Base-by-base conservation (phyloP, 2,113 vertebrate genomes). In the Gallinago media region DNA sequence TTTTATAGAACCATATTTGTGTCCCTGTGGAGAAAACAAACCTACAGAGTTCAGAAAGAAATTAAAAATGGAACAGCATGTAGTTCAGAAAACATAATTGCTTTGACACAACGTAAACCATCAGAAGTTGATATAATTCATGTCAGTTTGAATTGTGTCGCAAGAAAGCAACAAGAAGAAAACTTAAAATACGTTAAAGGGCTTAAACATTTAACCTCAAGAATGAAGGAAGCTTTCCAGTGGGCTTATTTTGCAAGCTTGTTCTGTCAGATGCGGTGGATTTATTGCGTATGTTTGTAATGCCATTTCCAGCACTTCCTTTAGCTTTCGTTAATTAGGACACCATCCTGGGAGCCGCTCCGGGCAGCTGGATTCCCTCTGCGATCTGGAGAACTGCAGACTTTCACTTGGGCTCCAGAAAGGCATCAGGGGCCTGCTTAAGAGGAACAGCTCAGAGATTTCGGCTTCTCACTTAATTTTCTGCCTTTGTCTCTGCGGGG, bases 121-220 rank as follows among this genome's bases (percentile, higher is more conserved):
- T 76, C 58, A 76, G 74, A 80, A 92, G 31, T 31, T 59, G 23
- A 50, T 73, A 38, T 54, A 76, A 66, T 74, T 92, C 61, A 63
- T 73, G 67, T n/a, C 72, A n/a, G 40, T 70, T 85, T 73, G n/a
- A 93, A 93, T 31, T 42, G n/a, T 6, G 16, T 79, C 65, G 58
- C 66, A 88, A 89, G 81, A 49, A 88, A 92, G 71, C 40, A 89
- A 76, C 71, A 85, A n/a, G 10, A 82, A 66, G 68, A 88, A 93
- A 85, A 94, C 54, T 88, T 83, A 76, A 88, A 96, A 83, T 85
- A 90, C 31, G 4, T 90, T 88, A 58, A 66, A 95, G 0, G 2
- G 46, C 63, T 92, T 93, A 90, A 95, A 85, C 55, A 54, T 46
- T 76, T 92, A 90, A 92, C 91, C 88, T 90, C 82, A 93, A 88